These are phyloP conservation scores for Pterocles gutturalis DNA, from an alignment of 2,113 vertebrate species.

Conservation along the genomic window DNA sequence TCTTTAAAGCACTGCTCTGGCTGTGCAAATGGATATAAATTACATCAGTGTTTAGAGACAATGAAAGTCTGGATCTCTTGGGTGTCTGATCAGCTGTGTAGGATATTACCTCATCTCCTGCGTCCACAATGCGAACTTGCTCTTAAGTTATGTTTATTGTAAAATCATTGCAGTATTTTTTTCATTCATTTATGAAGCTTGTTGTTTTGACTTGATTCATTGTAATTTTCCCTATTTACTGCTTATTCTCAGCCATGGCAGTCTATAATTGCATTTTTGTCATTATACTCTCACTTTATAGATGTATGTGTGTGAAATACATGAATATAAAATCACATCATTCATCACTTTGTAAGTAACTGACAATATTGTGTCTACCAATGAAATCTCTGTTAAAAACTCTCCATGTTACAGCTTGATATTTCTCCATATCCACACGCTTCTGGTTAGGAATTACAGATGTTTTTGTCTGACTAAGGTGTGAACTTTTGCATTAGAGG, in stretches of 20 bases:
- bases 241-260: not conserved
- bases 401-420: not conserved
- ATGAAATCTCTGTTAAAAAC: not conserved
- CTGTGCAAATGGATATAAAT: not conserved
- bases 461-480: not conserved
- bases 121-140: not conserved
- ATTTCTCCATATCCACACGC: not conserved
- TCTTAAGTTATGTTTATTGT: not conserved
- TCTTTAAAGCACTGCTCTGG: not conserved
- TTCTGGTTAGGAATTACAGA: not conserved
- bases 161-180: not conserved
- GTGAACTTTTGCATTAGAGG: not conserved
- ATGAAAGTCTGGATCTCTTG: not conserved
- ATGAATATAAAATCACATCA: not conserved
- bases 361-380: not conserved
- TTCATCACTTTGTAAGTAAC: not conserved
- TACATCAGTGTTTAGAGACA: not conserved
- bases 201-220: not conserved
- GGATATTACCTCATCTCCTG: not conserved
- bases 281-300: not conserved
- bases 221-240: not conserved
- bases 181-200: not conserved
- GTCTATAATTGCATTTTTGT: not conserved
- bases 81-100: not conserved
- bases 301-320: not conserved